Evolutionary conservation across 2,888 invertebrate species (phyloP).

Genomic region (Caenorhabditis drosophilae): DNA sequence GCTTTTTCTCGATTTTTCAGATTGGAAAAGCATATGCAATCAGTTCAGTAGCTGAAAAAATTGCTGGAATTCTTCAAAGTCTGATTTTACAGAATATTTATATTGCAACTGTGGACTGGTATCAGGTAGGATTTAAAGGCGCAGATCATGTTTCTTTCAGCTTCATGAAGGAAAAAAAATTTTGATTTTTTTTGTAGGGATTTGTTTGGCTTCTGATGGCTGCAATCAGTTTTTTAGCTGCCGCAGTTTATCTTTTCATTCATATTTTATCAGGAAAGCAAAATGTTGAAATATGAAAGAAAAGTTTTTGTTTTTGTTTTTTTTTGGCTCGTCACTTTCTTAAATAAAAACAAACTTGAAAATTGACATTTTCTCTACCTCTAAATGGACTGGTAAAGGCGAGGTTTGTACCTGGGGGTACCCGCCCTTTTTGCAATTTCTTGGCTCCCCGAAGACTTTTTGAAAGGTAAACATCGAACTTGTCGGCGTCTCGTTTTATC

Average conservation of each 20-base stretch:
- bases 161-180: no score
- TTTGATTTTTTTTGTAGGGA: constrained; percentile 39
- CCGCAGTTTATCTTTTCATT: constrained; percentile 52
- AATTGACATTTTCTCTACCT: no score
- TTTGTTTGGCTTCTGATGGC: constrained; percentile 65
- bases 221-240: constrained; percentile 46
- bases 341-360: no score
- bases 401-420: no score
- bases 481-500: no score
- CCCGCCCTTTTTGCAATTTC: no score
- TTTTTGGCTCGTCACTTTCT: no score
- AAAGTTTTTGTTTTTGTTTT: background rate
- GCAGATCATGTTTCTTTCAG: background rate
- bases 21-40: constrained; percentile 63
- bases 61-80: constrained; percentile 59
- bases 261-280: constrained; percentile 56
- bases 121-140: constrained; percentile 38
- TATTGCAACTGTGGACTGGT: constrained; percentile 63
- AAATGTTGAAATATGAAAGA: constrained; percentile 43
- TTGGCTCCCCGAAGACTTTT: no score
- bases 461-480: no score
- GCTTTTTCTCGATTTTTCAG: no score
- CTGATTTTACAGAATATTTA: constrained; percentile 63
- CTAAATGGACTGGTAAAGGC: no score
- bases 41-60: constrained; percentile 57